Evolutionary conservation across 2,113 vertebrate genomes (phyloP), one percentile per base, ranked within the genome.

Genomic region (Pollachius pollachius): DNA sequence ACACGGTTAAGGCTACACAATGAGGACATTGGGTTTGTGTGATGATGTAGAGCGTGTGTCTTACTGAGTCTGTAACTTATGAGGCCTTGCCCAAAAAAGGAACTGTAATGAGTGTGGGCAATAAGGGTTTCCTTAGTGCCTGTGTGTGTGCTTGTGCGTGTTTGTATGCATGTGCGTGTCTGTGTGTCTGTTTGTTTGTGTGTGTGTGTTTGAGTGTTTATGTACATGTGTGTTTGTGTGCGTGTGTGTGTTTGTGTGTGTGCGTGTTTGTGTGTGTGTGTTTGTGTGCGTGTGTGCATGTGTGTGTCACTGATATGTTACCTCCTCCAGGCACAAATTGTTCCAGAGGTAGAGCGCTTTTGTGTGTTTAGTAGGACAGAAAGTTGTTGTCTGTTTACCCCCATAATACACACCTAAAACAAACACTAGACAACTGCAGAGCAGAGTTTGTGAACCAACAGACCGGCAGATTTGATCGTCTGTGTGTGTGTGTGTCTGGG

Each of bases 351-450:
- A 72, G 66, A 58, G 37, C 54, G 60, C 62, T 60, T 67, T 82
- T 85, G 81, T 85, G 72, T 75, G 80, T 81, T 78, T 17, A 81
- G 64, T 81, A 67, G 77, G 79, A 80, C 72, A 81, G 70, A 77
- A 57, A 57, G 80, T 72, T 69, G 74, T 62, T 69, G 74, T 62
- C 62, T 78, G 68, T 86, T 84, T 83, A 76, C 69, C 27, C 69
- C 64, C 77, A 73, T 76, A 64, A 65, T 62, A 18, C 72, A 80
- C 75, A 75, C 56, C 72, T 76, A 61, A 30, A 79, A 77, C 68
- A 72, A 71, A 69, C 80, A 83, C 65, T 75, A 59, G 68, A 71
- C 58, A 12, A 58, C 64, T 65, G n/a, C 15, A 23, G 13, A 21
- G 18, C 9, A 11, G 15, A 18, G 17, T 21, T 18, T 18, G 58